Percentiles rank a stretch among this genome's conserved stretches.
These are phyloP conservation scores for Hirtodrosophila duncani DNA, from an alignment of 2,888 invertebrate genomes.

Conservation along the genomic window DNA sequence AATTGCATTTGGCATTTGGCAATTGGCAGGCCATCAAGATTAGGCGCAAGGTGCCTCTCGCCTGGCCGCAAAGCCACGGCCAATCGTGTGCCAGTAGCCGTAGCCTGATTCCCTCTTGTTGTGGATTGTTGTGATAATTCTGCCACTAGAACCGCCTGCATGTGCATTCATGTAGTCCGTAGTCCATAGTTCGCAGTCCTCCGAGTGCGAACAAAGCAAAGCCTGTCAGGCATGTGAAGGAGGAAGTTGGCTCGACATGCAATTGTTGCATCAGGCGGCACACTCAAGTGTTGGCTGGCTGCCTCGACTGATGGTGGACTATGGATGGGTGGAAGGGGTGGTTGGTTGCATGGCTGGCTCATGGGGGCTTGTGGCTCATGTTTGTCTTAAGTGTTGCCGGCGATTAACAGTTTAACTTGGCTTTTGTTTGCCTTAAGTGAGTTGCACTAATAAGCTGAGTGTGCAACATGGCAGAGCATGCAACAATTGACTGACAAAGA, in stretches of 20 bases:
- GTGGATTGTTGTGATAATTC: too few species aligned
- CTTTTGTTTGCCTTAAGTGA: constrained; percentile 59
- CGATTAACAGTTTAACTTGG: constrained; percentile 56
- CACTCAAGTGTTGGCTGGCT: too few species aligned
- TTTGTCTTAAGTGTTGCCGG: constrained; percentile 55
- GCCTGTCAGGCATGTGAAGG: constrained; percentile 5
- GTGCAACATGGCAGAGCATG: constrained; percentile 25
- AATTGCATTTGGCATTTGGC: constrained; percentile 46
- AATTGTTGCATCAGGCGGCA: constrained; percentile 47
- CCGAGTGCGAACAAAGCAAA: constrained; percentile 48
- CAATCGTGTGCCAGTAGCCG: constrained; percentile 2
- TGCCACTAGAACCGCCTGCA: too few species aligned
- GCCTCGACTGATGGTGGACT: too few species aligned
- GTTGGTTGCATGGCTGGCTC: constrained; percentile 1
- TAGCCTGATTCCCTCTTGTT: too few species aligned
- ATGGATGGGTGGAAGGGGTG: too few species aligned
- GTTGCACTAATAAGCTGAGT: constrained; percentile 50
- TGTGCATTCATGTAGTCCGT: constrained; percentile 41
- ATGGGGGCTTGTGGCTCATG: constrained; percentile 35
- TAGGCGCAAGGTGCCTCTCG: constrained; percentile 24
- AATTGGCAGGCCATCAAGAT: constrained; percentile 57
- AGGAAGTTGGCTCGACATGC: constrained; percentile 22
- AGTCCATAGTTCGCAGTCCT: constrained; percentile 7
- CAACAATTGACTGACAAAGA: constrained; percentile 37
- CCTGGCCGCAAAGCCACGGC: neutral